A percentile compares a stretch with the other conserved stretches of the same genome.
Conservation (phyloP, 2,797 vertebrate genomes). For the Diplodus sargus region DNA sequence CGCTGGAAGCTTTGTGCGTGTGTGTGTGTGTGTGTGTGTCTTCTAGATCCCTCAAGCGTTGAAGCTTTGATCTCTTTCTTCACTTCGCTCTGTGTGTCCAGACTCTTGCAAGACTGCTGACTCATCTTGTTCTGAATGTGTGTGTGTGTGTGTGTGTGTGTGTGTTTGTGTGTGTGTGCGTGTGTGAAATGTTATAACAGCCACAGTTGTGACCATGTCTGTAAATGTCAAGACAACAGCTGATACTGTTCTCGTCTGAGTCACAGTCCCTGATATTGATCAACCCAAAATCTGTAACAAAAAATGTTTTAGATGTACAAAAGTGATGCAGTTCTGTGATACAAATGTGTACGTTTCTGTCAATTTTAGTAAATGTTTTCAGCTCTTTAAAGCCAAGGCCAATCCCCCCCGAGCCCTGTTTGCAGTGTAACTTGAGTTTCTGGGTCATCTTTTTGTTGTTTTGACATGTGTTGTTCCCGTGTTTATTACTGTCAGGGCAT, state of each 20-base stretch:
- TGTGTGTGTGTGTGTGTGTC: slow-evolving; percentile 24
- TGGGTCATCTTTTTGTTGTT: slow-evolving; percentile 12
- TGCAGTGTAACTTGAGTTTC: slow-evolving; percentile 20
- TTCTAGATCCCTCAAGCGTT: slow-evolving; percentile 61
- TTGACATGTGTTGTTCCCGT: slow-evolving; percentile 1
- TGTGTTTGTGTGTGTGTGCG: background rate
- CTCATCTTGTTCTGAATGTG: slow-evolving; percentile 40
- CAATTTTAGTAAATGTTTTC: background rate
- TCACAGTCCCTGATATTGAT: background rate
- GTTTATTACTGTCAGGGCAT: slow-evolving; percentile 6
- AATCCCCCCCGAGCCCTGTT: background rate
- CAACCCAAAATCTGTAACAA: background rate
- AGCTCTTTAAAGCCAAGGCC: background rate
- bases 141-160: slow-evolving; percentile 5
- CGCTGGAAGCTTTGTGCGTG: slow-evolving; percentile 12
- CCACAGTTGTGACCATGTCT: background rate
- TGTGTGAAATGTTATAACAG: background rate
- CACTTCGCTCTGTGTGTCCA: slow-evolving; percentile 42
- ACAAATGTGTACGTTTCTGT: background rate
- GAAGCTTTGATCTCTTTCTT: slow-evolving; percentile 70
- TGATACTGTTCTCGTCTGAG: background rate
- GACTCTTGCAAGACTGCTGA: slow-evolving; percentile 60
- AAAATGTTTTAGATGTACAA: rapidly evolving
- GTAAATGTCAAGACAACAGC: no score
- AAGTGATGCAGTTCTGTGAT: background rate